Base-by-base conservation (phyloP, 2,888 invertebrate genomes). In the Cosmorhoe ocellata region DNA sequence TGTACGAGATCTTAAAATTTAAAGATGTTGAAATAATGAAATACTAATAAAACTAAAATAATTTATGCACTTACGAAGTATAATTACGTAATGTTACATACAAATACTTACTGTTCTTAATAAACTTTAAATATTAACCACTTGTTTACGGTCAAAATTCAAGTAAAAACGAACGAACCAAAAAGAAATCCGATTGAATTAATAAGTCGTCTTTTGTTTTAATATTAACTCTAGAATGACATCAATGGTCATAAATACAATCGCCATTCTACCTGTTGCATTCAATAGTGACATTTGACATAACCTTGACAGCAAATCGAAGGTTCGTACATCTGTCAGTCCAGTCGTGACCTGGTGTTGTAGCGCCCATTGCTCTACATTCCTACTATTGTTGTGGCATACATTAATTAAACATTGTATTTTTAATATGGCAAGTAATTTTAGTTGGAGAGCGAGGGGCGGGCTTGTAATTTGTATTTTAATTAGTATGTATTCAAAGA, bases 251-350 rank as follows among this genome's bases (percentile, higher is more conserved):
- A 39, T 42, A 26, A 46, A 42, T 37, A 22, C 43, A 43, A 39
- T 14, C 31, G 33, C 38, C 46, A 51, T 47, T 51, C 51, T 58
- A 58, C 64, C 65, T 66, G 65, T 62, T 65, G 64, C 64, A 70
- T 71, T 71, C 64, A 61, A 66, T 67, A 58, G 61, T 73, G 76
- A 76, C 76, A 76, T 76, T 74, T 77, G 74, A 73, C 76, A 76
- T 64, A 63, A 65, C 76, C 76, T 76, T 76, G 75, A 63, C 62
- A 58, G 55, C 58, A 51, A 56, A 55, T 66, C 58, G 64, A 72
- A 74, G 74, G 74, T 69, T 64, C 57, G 71, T 66, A 63, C 76
- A 75, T 74, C 74, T 66, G 56, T 56, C 60, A 61, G 56, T 49
- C 52, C 47, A 47, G 52, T 72, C 73, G 74, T 71, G 71, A 73